Conservation (phyloP, 2,113 vertebrate species). For the Mastomys natalensis region DNA sequence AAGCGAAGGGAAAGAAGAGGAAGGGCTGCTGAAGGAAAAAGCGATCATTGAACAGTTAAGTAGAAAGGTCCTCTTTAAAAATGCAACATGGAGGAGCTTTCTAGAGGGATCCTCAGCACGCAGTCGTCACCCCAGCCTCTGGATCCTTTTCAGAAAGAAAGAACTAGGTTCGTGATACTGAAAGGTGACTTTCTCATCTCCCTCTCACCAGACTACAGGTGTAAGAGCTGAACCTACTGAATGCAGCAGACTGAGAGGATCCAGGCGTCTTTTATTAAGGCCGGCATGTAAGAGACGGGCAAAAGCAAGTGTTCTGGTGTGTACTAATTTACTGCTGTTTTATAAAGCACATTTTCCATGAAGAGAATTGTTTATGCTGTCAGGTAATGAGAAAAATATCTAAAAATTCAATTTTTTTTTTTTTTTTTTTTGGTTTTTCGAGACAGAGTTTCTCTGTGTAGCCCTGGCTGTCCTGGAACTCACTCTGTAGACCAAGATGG, state of each 20-base stretch:
- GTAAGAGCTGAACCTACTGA: background rate
- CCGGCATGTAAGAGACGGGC: background rate
- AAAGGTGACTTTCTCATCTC: background rate
- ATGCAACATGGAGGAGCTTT: background rate
- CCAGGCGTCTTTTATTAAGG: background rate
- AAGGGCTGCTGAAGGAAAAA: background rate
- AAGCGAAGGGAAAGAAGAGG: background rate
- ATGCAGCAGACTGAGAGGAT: background rate
- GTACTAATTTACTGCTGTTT: background rate
- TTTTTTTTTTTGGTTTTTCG: too few relatives aligned
- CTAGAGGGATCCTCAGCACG: background rate
- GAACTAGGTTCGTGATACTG: background rate
- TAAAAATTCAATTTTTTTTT: background rate
- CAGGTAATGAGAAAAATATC: background rate
- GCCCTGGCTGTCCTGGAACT: too few relatives aligned
- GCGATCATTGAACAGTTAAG: background rate
- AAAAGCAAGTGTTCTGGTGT: background rate
- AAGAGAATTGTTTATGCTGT: background rate
- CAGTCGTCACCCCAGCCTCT: background rate
- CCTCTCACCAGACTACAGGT: background rate
- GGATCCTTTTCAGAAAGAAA: background rate
- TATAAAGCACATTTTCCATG: background rate
- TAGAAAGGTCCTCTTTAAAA: background rate
- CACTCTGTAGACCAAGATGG: too few relatives aligned
- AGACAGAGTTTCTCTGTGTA: too few relatives aligned